Percentiles rank a stretch among this genome's conserved stretches.
Conservation (phyloP, 2,113 vertebrate species). For the Laticauda laticaudata region DNA sequence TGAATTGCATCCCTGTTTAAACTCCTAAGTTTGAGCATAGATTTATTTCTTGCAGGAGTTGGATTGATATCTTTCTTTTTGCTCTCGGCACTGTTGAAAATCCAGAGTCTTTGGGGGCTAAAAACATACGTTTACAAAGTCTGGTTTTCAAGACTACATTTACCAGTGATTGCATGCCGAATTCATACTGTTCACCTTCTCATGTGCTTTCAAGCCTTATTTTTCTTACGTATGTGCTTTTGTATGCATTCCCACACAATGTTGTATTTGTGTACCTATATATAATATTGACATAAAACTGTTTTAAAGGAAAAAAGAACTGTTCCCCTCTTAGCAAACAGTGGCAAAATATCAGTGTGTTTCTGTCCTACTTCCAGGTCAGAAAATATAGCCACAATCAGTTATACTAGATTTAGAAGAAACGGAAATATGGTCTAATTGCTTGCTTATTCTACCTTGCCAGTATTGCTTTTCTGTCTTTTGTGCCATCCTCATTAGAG, state of each 20-base stretch:
- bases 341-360: neutral
- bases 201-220: neutral
- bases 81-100: neutral
- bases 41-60: neutral
- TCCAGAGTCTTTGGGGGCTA: neutral
- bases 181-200: neutral
- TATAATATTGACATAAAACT: neutral
- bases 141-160: neutral
- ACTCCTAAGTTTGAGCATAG: neutral
- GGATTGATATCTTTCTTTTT: neutral
- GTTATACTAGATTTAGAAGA: neutral
- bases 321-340: neutral
- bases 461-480: neutral
- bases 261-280: neutral
- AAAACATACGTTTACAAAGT: neutral
- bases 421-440: neutral
- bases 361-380: neutral
- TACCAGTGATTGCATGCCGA: neutral
- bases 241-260: neutral
- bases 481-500: neutral
- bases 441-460: neutral
- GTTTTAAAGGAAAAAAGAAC: neutral
- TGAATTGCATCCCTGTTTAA: no score
- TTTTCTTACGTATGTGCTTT: neutral
- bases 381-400: neutral